These are phyloP conservation scores for Solen grandis DNA, from an alignment of 1,140 invertebrate genomes.

Conservation along the genomic window DNA sequence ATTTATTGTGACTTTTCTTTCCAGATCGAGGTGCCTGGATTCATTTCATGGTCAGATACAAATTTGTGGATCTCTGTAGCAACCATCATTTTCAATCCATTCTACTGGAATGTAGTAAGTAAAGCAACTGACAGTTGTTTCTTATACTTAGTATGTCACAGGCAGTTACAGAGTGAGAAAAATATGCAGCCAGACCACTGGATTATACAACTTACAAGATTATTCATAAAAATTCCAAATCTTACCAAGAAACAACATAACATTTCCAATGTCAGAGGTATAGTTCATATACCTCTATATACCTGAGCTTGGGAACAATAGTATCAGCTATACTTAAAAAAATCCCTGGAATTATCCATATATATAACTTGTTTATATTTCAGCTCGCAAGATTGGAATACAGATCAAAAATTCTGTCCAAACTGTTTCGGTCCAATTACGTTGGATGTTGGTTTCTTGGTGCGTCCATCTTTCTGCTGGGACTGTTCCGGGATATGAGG, in stretches of 20 bases:
- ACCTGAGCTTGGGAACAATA: neutral
- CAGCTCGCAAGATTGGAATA: constrained; percentile 69
- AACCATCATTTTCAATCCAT: constrained; percentile 61
- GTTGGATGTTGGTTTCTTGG: constrained; percentile 61
- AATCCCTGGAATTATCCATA: neutral
- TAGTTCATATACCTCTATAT: too few relatives aligned
- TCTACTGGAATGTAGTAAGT: constrained; percentile 70
- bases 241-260: neutral
- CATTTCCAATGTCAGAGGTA: neutral
- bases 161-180: neutral
- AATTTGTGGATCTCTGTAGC: constrained; percentile 59
- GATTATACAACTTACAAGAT: constrained; percentile 1
- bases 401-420: constrained; percentile 51
- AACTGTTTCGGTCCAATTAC: constrained; percentile 47
- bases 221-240: neutral
- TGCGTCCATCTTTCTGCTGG: constrained; percentile 61
- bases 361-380: constrained; percentile 28
- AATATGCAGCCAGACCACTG: neutral
- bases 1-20: too few relatives aligned
- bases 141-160: neutral
- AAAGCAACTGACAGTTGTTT: too few relatives aligned
- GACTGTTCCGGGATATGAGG: constrained; percentile 65
- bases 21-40: too few relatives aligned
- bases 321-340: neutral
- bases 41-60: constrained; percentile 45